Conservation (phyloP, 2,888 invertebrate species). For the Chymomyza caudatula region DNA sequence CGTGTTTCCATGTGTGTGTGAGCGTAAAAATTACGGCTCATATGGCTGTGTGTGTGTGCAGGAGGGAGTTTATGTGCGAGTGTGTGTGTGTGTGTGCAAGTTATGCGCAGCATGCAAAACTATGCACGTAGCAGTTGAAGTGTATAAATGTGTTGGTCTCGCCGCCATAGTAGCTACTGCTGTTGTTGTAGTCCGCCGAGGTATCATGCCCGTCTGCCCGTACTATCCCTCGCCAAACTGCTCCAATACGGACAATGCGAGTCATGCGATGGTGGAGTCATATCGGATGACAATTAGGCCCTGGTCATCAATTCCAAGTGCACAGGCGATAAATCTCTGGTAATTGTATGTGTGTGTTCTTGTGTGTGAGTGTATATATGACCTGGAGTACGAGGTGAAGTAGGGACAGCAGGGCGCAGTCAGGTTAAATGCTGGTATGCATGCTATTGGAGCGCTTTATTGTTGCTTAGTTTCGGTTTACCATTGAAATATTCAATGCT, state of each 20-base stretch:
- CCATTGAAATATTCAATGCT: slow-evolving; percentile 30
- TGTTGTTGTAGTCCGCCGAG: slow-evolving; percentile 11
- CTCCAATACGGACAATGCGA: slow-evolving; percentile 59
- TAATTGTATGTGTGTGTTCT: slow-evolving; percentile 55
- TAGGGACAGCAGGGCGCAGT: background rate
- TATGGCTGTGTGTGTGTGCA: background rate
- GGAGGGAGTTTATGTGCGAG: background rate
- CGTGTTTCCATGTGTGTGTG: background rate
- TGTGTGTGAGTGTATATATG: slow-evolving; percentile 1
- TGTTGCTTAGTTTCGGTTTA: slow-evolving; percentile 39
- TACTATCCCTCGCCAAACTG: background rate
- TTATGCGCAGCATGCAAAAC: slow-evolving; percentile 21
- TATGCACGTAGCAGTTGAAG: slow-evolving; percentile 2
- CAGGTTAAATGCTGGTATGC: slow-evolving; percentile 52
- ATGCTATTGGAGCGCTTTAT: slow-evolving; percentile 17
- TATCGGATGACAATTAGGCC: slow-evolving; percentile 71
- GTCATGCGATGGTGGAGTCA: slow-evolving; percentile 69
- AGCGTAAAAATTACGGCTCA: background rate
- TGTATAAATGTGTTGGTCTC: background rate
- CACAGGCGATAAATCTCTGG: slow-evolving; percentile 73
- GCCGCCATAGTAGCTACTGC: slow-evolving; percentile 21
- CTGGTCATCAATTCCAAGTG: slow-evolving; percentile 72
- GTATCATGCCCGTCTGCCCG: background rate
- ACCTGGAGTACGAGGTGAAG: background rate
- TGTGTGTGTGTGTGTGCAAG: slow-evolving; percentile 30